Base-by-base conservation (phyloP, 1,140 invertebrate species). In the Scaptodrosophila lebanonensis region DNA sequence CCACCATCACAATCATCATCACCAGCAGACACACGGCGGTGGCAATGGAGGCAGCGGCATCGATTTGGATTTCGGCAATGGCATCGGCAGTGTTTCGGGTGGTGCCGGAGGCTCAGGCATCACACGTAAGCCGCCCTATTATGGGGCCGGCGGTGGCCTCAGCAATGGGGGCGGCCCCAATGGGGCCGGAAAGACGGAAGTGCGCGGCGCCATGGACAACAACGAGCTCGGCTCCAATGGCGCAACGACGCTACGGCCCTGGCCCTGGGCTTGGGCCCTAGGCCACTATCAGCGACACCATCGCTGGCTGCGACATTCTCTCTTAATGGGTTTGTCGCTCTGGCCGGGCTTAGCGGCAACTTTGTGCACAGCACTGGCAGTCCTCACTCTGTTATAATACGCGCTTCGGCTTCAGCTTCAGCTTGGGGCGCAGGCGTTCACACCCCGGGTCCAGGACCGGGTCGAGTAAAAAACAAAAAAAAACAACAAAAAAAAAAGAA, bases 311-410 rank as follows among this genome's bases (percentile, higher is more conserved):
- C 58, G 75, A 66, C 73, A 71, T 45, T 39, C 67, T 64, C 43
- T 82, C 65, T 62, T 82, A 73, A 79, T 79, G 73, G 73, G 64
- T 38, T 73, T 77, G 64, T 66, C 63, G 51, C 32, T 52, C 40
- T 20, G 66, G 61, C 67, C 68, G 68, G 73, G 68, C 56, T 65
- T 79, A 51, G 50, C n/a, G n/a, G n/a, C n/a, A n/a, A n/a, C n/a
- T n/a, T n/a, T n/a, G n/a, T n/a, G n/a, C n/a, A n/a, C n/a, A n/a
- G n/a, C n/a, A n/a, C n/a, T 65, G 32, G 59, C 66, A 38, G 36
- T 50, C 25, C 70, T 75, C 61, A 50, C 40, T 35, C 67, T 79
- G 43, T 77, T 77, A 79, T 79, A 79, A 79, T 79, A 79, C 60
- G 39, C 65, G 54, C 36, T 61, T 3, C 3, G 8, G 39, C 32